phyloP scores from a whole-genome alignment of 1,140 invertebrate genomes.

The Papilio polytes region DNA sequence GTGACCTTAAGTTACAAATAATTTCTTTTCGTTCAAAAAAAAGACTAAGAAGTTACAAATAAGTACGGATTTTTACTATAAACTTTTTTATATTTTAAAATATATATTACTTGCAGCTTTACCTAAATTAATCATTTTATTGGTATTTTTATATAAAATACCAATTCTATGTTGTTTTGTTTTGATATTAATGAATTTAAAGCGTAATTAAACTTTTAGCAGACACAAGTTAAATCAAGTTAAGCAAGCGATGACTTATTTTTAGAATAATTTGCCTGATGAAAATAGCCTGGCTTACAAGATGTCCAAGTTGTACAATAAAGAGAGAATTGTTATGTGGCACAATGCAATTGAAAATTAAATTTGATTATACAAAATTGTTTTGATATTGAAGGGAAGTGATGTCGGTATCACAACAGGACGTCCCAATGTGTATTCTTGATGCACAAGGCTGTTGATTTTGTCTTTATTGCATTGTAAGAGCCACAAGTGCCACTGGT shows the following conservation, averaged over 20 bases:
- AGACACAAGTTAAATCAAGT: too few species aligned
- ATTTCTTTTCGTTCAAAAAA: background rate
- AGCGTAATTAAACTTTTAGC: too few species aligned
- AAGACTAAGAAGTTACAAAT: background rate
- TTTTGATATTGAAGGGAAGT: conserved; percentile 32
- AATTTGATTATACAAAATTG: conserved; percentile 27
- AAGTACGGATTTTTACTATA: background rate
- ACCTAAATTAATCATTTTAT: too few species aligned
- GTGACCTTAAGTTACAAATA: background rate
- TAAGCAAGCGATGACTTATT: too few species aligned
- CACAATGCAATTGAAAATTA: conserved; percentile 1
- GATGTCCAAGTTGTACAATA: too few species aligned
- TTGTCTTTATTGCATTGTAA: conserved; percentile 35
- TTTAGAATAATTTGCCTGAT: too few species aligned
- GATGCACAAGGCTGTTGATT: conserved; percentile 28
- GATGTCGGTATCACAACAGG: conserved; percentile 20
- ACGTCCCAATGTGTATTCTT: conserved; percentile 27
- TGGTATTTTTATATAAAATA: too few species aligned
- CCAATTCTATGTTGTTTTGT: too few species aligned
- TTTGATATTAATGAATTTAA: too few species aligned
- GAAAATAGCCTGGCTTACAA: too few species aligned
- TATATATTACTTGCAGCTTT: too few species aligned
- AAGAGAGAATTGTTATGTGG: background rate
- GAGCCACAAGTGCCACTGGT: background rate
- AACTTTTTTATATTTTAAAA: background rate